Conservation (phyloP, 2,888 invertebrate genomes). For the Monopis laevigella region DNA sequence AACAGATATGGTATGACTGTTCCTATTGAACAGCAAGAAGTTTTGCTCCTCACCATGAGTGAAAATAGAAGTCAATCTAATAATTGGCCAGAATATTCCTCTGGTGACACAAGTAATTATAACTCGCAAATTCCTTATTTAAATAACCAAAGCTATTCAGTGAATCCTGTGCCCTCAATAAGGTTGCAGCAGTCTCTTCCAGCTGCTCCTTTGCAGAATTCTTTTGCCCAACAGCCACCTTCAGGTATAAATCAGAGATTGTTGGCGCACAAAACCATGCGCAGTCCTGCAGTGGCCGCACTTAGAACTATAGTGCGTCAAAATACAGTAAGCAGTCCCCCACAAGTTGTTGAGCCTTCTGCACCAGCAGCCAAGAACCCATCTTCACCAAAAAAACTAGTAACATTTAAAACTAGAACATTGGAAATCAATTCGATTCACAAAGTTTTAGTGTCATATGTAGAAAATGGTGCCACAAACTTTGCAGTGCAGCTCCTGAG, state of each 20-base stretch:
- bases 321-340: constrained; percentile 25
- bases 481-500: constrained; percentile 79
- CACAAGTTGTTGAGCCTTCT: constrained; percentile 18
- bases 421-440: constrained; percentile 64
- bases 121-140: constrained; percentile 52
- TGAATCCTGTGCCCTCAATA: constrained; percentile 54
- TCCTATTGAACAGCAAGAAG: constrained; percentile 56
- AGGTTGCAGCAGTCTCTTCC: constrained; percentile 20
- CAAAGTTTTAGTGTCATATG: constrained; percentile 77
- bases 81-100: background rate
- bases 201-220: constrained; percentile 29
- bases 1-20: constrained; percentile 53
- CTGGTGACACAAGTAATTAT: constrained; percentile 21
- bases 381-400: constrained; percentile 44
- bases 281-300: constrained; percentile 12
- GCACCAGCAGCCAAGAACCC: constrained; percentile 28
- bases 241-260: background rate
- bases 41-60: constrained; percentile 32
- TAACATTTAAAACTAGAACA: constrained; percentile 61
- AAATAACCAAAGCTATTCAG: constrained; percentile 50
- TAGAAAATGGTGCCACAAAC: constrained; percentile 81
- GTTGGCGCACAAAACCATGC: constrained; percentile 11
- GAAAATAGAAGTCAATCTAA: constrained; percentile 17
- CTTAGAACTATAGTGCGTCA: constrained; percentile 35
- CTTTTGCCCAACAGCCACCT: background rate